A percentile compares a stretch with the other conserved stretches of the same genome.
phyloP scores from a whole-genome alignment of 2,797 vertebrate genomes.

The Malurus leucopterus region DNA sequence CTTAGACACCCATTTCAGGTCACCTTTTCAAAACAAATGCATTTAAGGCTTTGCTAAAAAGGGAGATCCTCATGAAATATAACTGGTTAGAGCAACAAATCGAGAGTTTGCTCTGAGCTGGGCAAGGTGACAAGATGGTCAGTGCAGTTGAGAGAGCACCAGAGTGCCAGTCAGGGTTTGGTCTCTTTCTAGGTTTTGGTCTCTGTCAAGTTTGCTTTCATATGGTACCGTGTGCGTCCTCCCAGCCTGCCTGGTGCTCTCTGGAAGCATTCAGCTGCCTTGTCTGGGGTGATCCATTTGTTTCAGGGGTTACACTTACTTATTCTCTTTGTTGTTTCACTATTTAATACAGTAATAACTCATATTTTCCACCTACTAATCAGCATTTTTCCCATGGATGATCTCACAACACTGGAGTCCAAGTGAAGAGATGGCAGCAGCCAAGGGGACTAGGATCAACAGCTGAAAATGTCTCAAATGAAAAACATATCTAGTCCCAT shows the following conservation, averaged over 20 bases:
- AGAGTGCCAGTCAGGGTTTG: neutral
- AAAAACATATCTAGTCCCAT: neutral
- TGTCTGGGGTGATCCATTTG: neutral
- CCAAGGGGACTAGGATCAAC: neutral
- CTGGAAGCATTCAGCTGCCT: neutral
- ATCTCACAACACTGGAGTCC: neutral
- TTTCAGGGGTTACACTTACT: neutral
- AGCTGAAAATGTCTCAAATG: neutral
- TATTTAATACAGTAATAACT: neutral
- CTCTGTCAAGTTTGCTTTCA: neutral
- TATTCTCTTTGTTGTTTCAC: neutral
- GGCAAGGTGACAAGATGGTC: neutral
- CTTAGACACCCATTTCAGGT: neutral
- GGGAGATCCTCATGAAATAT: neutral
- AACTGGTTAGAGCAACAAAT: neutral
- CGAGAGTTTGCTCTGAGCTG: neutral
- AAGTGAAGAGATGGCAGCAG: neutral
- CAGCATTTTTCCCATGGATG: neutral
- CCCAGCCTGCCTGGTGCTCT: neutral
- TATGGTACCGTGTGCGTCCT: neutral
- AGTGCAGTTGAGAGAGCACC: neutral
- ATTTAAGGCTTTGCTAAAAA: neutral
- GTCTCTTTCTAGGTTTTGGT: neutral
- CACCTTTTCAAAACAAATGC: neutral
- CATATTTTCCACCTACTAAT: neutral